Percentiles rank a stretch among this genome's conserved stretches.
Conservation (phyloP, 2,888 invertebrate genomes). For the Nasonovia ribisnigri region DNA sequence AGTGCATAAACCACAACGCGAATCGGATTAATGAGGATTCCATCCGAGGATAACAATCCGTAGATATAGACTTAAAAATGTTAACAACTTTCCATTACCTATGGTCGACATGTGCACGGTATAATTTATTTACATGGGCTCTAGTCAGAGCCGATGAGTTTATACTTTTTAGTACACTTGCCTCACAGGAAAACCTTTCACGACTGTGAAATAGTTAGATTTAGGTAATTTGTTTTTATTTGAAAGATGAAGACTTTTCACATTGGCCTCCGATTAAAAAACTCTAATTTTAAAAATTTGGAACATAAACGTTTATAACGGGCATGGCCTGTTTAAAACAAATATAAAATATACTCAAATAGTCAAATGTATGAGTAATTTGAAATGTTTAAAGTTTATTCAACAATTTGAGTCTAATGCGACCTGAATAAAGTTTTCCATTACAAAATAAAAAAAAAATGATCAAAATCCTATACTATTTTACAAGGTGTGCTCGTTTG, state of each 20-base stretch:
- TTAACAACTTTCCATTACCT: conserved; percentile 1
- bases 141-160: neutral
- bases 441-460: neutral
- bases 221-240: neutral
- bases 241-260: neutral
- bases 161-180: neutral
- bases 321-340: too few species aligned
- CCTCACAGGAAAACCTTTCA: neutral
- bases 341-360: neutral
- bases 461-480: neutral
- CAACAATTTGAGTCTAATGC: neutral
- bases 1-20: neutral
- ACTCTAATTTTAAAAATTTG: neutral
- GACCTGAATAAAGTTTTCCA: neutral
- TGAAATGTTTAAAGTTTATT: neutral
- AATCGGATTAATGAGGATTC: neutral
- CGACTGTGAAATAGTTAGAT: neutral
- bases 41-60: too few species aligned
- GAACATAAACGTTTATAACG: neutral
- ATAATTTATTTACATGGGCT: neutral
- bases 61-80: neutral
- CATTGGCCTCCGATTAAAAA: neutral
- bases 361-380: neutral
- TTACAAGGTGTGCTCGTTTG: neutral
- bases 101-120: neutral